Evolutionary conservation across 1,140 invertebrate species (phyloP).

Genomic region (Musca vetustissima): DNA sequence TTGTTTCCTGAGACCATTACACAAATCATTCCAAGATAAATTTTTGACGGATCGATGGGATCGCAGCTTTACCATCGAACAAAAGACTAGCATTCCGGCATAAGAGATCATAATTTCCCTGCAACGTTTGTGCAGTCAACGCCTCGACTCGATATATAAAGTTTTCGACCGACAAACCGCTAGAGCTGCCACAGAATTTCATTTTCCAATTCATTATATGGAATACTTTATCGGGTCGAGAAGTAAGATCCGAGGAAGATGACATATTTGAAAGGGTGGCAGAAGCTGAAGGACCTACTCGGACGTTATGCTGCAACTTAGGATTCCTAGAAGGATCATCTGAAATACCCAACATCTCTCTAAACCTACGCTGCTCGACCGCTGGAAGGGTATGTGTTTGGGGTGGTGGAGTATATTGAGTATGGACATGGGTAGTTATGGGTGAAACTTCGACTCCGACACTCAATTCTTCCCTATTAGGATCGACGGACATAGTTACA

Average conservation of each 20-base stretch:
- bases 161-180: not conserved
- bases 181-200: not conserved
- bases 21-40: slow-evolving; percentile 2
- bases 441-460: too few species aligned
- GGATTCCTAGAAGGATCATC: not conserved
- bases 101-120: slow-evolving; percentile 6
- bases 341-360: not conserved
- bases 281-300: not conserved
- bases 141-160: slow-evolving; percentile 17
- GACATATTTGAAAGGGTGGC: too few species aligned
- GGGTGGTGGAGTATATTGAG: too few species aligned
- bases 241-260: not conserved
- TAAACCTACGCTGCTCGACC: not conserved
- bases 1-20: not conserved
- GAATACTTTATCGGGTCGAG: not conserved
- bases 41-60: not conserved
- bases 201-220: slow-evolving; percentile 24
- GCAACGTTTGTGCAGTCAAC: too few species aligned
- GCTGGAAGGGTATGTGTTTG: not conserved
- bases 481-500: too few species aligned
- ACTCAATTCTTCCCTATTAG: too few species aligned
- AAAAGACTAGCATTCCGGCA: not conserved
- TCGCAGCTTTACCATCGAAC: slow-evolving; percentile 2
- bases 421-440: too few species aligned
- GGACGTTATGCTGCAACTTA: not conserved